phyloP scores from a whole-genome alignment of 1,140 invertebrate species.

The Diachasma alloeum region DNA sequence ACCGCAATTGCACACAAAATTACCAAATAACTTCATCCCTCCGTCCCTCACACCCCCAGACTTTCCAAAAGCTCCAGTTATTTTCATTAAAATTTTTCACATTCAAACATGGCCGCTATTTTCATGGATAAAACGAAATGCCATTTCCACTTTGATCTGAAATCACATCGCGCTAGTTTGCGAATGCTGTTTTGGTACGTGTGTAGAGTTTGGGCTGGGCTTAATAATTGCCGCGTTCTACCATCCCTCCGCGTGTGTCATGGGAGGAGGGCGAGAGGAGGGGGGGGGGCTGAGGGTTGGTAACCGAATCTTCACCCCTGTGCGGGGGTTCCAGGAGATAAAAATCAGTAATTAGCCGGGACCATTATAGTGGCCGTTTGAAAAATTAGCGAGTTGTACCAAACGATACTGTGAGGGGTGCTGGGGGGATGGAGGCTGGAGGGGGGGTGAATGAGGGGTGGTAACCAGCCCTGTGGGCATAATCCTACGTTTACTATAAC shows the following conservation, averaged over 20 bases:
- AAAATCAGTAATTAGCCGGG: conserved; percentile 65
- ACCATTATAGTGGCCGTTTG: conserved; percentile 63
- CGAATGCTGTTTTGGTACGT: conserved; percentile 24
- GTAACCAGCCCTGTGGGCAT: conserved; percentile 61
- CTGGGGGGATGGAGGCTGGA: background rate
- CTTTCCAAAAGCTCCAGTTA: background rate
- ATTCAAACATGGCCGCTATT: background rate
- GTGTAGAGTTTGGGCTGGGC: background rate
- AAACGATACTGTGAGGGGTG: background rate
- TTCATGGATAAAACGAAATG: conserved; percentile 7
- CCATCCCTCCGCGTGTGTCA: conserved; percentile 1
- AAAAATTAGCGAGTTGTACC: conserved; percentile 61
- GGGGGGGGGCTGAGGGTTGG: background rate
- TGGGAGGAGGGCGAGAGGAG: background rate
- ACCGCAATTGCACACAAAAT: background rate
- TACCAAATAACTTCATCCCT: background rate
- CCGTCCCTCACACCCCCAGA: background rate
- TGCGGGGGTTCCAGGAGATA: conserved; percentile 48
- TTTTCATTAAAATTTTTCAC: background rate
- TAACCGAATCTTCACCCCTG: conserved; percentile 2
- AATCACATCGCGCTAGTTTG: conserved; percentile 29
- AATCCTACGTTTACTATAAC: conserved; percentile 41
- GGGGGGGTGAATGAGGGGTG: conserved; percentile 30
- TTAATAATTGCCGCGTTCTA: background rate
- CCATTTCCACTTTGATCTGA: conserved; percentile 16